Evolutionary conservation across 1,140 invertebrate species (phyloP).

Genomic region (Micrasema longulum): DNA sequence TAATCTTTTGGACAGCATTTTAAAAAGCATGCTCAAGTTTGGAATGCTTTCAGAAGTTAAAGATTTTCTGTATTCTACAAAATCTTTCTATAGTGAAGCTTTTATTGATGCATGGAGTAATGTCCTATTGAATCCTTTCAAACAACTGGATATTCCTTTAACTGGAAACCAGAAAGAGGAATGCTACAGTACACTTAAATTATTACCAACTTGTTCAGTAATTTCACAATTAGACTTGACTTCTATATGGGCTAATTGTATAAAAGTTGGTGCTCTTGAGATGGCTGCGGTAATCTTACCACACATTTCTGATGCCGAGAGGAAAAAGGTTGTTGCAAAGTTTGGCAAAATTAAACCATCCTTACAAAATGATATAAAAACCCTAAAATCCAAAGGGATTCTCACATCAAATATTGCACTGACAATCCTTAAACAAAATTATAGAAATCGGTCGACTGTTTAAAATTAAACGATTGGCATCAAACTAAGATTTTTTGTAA

Average conservation of each 20-base stretch:
- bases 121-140: constrained; percentile 63
- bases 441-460: background rate
- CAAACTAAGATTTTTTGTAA: too few species aligned
- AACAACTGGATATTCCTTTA: constrained; percentile 64
- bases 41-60: constrained; percentile 62
- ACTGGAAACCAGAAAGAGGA: constrained; percentile 63
- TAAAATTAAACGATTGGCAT: too few species aligned
- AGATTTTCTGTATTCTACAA: constrained; percentile 60
- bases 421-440: constrained; percentile 47
- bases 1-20: constrained; percentile 57
- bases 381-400: constrained; percentile 48
- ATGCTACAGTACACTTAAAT: constrained; percentile 63
- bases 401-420: constrained; percentile 45
- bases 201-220: constrained; percentile 63
- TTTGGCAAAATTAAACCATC: constrained; percentile 51
- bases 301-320: constrained; percentile 35
- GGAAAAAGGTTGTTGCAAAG: constrained; percentile 35
- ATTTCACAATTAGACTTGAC: constrained; percentile 63
- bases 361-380: constrained; percentile 45
- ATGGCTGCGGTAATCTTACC: constrained; percentile 64
- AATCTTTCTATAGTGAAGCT: constrained; percentile 58
- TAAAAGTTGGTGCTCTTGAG: constrained; percentile 62
- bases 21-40: constrained; percentile 59
- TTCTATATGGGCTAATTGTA: constrained; percentile 65
- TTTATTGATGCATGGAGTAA: constrained; percentile 63